These are phyloP conservation scores for Peromyscus melanophrys DNA, from an alignment of 2,797 vertebrate species.

Conservation along the genomic window DNA sequence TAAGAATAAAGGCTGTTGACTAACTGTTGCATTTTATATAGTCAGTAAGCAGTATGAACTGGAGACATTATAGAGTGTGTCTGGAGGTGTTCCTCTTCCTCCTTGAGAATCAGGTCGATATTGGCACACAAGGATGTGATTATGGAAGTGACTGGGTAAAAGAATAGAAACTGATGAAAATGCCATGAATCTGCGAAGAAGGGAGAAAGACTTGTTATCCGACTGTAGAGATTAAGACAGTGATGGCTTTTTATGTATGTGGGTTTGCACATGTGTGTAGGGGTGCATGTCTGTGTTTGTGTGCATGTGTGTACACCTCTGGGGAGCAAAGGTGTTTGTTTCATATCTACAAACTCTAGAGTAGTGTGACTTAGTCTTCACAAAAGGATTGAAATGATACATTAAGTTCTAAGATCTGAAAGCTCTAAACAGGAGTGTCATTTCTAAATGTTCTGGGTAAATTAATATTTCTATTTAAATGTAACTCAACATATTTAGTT, in stretches of 20 bases:
- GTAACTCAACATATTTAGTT: slow-evolving; percentile 2
- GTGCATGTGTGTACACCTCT: background rate
- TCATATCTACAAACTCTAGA: background rate
- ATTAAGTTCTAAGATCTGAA: slow-evolving; percentile 48
- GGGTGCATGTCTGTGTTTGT: background rate
- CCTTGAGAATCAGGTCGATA: background rate
- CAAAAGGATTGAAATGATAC: slow-evolving; percentile 8
- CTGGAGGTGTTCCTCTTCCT: background rate
- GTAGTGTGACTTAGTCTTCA: slow-evolving; percentile 44
- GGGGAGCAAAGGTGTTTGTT: background rate
- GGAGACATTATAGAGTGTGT: background rate
- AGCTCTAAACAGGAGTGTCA: slow-evolving; percentile 25
- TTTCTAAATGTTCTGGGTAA: slow-evolving; percentile 55
- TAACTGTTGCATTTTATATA: background rate
- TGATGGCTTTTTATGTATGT: background rate
- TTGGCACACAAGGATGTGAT: background rate
- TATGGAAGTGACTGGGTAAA: background rate
- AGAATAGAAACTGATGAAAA: background rate
- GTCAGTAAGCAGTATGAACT: background rate
- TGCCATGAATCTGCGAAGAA: background rate
- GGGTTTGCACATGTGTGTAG: background rate
- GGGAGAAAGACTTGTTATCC: background rate
- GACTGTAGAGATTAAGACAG: background rate
- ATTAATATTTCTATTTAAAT: slow-evolving; percentile 21
- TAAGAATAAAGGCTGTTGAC: background rate